Percentiles rank a stretch among this genome's conserved stretches.
These are phyloP conservation scores for Diglossa cyanea DNA, from an alignment of 2,797 vertebrate species.

Conservation along the genomic window DNA sequence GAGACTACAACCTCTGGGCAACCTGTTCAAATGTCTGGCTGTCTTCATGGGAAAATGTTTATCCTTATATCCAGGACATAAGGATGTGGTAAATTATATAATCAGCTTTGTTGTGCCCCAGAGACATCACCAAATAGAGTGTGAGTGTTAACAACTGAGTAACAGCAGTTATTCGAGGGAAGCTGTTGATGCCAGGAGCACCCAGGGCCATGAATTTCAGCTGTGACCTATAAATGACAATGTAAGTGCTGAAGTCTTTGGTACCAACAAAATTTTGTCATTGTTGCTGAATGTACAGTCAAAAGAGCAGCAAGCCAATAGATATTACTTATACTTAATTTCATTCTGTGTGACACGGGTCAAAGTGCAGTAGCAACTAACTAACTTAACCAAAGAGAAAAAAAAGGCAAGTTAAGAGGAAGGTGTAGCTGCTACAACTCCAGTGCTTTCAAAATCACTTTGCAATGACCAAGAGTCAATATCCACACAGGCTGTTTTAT, in stretches of 20 bases:
- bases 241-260: not conserved
- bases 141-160: not conserved
- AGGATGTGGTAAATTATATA: not conserved
- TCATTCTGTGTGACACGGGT: not conserved
- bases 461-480: not conserved
- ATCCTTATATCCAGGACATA: not conserved
- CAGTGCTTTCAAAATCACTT: not conserved
- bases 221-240: not conserved
- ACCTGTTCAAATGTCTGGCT: not conserved
- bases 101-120: not conserved
- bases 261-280: not conserved
- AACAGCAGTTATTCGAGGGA: not conserved
- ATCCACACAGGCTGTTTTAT: not conserved
- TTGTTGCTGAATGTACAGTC: not conserved
- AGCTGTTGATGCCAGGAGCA: not conserved
- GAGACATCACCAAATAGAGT: not conserved
- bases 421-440: not conserved
- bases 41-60: not conserved
- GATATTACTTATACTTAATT: not conserved
- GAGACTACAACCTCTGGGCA: not conserved
- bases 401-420: not conserved
- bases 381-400: not conserved
- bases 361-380: not conserved
- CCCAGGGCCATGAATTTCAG: not conserved
- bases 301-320: not conserved